A percentile compares a stretch with the other conserved stretches of the same genome.
These are phyloP conservation scores for Drosophila pseudotakahashii DNA, from an alignment of 2,888 invertebrate species.

Conservation along the genomic window DNA sequence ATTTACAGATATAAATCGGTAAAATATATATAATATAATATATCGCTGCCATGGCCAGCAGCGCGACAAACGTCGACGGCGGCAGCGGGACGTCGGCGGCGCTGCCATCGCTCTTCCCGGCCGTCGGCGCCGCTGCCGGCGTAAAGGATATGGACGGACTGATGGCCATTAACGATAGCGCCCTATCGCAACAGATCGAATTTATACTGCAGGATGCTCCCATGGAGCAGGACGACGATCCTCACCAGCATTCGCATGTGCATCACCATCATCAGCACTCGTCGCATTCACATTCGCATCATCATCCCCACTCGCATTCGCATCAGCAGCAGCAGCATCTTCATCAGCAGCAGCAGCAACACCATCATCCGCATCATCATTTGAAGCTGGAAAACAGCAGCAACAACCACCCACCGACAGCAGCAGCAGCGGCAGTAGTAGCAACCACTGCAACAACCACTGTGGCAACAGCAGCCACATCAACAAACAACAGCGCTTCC, in stretches of 20 bases:
- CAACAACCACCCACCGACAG: conserved; percentile 82
- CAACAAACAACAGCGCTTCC: conserved; percentile 73
- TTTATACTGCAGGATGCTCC: conserved; percentile 84
- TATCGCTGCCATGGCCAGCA: conserved; percentile 47
- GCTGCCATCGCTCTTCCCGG: conserved; percentile 52
- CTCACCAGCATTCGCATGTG: conserved; percentile 52
- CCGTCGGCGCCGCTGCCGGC: conserved; percentile 46
- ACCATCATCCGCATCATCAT: conserved; percentile 44
- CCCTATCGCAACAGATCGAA: conserved; percentile 84
- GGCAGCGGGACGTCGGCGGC: conserved; percentile 44
- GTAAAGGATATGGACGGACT: conserved; percentile 82
- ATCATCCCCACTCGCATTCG: conserved; percentile 29
- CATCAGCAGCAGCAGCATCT: conserved; percentile 55
- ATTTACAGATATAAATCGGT: conserved; percentile 3
- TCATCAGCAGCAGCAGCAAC: conserved; percentile 38
- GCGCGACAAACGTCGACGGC: conserved; percentile 42
- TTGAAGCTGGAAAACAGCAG: conserved; percentile 49
- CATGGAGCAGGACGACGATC: conserved; percentile 81
- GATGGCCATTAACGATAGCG: conserved; percentile 83
- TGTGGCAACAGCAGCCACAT: conserved; percentile 51
- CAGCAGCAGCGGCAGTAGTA: conserved; percentile 58
- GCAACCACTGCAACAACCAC: conserved; percentile 60
- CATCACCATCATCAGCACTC: conserved; percentile 30
- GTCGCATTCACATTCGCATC: conserved; percentile 40
- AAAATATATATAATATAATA: conserved; percentile 6